phyloP scores from a whole-genome alignment of 2,888 invertebrate genomes.

The Podabrus alpinus region DNA sequence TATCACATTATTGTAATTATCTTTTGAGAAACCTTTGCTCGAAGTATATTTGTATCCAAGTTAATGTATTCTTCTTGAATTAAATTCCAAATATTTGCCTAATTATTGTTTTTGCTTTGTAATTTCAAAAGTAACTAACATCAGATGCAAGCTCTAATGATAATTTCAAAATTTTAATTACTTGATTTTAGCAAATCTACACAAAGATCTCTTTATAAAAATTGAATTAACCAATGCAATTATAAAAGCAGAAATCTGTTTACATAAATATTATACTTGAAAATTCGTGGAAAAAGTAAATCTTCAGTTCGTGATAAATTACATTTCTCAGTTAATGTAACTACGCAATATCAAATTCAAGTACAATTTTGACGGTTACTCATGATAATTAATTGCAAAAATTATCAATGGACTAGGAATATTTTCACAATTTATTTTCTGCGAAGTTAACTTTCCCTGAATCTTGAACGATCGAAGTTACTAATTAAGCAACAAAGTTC shows the following conservation, averaged over 20 bases:
- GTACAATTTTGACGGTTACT: background rate
- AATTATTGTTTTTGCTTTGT: background rate
- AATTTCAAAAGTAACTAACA: background rate
- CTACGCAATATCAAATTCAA: background rate
- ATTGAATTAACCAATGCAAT: background rate
- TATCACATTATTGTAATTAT: background rate
- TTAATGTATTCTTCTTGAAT: background rate
- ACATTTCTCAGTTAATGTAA: background rate
- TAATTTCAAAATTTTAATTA: background rate
- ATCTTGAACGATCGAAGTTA: no score
- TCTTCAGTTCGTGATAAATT: background rate
- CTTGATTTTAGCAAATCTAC: background rate
- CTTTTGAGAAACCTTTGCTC: background rate
- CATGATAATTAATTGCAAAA: no score
- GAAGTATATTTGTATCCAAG: background rate
- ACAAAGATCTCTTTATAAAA: background rate
- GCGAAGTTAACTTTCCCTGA: no score
- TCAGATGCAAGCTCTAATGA: background rate
- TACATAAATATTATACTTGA: background rate
- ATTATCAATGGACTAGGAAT: no score
- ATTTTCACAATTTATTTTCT: no score
- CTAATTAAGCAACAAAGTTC: no score
- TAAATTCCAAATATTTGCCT: background rate
- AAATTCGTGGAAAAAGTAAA: background rate
- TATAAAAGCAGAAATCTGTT: background rate